Percentiles rank a stretch among this genome's conserved stretches.
Conservation (phyloP, 2,888 invertebrate species). For the Lasioglossum zephyrum region DNA sequence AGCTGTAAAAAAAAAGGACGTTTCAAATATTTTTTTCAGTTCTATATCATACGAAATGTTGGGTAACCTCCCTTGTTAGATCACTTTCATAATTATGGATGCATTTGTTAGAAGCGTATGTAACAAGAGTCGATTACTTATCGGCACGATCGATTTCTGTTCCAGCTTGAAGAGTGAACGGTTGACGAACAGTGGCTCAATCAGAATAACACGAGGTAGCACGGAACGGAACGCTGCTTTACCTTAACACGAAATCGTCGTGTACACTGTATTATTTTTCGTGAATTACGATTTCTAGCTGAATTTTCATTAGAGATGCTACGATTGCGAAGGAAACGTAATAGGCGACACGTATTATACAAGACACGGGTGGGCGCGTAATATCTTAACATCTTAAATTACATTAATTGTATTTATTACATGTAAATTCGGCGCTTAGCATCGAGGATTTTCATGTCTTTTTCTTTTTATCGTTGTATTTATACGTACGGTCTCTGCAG, state of each 20-base stretch:
- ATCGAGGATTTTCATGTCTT: constrained; percentile 69
- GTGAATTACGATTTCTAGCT: constrained; percentile 81
- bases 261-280: constrained; percentile 81
- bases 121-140: neutral
- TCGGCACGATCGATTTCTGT: constrained; percentile 27
- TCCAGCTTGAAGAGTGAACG: constrained; percentile 68
- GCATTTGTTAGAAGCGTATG: neutral
- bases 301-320: constrained; percentile 80
- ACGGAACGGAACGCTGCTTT: constrained; percentile 59
- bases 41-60: too few species aligned
- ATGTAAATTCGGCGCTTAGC: constrained; percentile 79
- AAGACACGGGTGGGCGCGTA: constrained; percentile 47
- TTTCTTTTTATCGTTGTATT: constrained; percentile 59
- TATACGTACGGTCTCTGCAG: constrained; percentile 61
- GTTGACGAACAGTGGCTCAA: constrained; percentile 65
- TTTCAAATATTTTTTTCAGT: too few species aligned
- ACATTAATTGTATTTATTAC: constrained; percentile 82
- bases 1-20: too few species aligned
- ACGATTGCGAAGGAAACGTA: constrained; percentile 66
- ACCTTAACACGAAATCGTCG: constrained; percentile 60
- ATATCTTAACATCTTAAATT: constrained; percentile 74
- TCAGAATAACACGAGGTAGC: constrained; percentile 58
- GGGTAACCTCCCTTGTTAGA: too few species aligned
- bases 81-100: too few species aligned
- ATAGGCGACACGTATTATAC: constrained; percentile 14